phyloP scores from a whole-genome alignment of 2,888 invertebrate genomes.

The Miltochrista miniata region DNA sequence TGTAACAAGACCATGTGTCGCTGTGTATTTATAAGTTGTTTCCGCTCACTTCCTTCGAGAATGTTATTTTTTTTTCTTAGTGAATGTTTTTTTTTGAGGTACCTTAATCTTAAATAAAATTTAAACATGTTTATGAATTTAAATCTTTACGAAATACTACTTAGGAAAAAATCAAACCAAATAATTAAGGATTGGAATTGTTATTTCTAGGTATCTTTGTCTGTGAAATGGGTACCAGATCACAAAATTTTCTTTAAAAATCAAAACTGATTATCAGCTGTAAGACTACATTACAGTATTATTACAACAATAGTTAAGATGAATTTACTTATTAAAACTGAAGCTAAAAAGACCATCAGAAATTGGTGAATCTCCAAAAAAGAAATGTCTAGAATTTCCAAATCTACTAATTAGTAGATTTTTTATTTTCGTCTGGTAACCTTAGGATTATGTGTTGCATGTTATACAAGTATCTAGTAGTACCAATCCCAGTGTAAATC shows the following conservation, averaged over 20 bases:
- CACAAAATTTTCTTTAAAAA: no score
- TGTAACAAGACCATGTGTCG: slow-evolving; percentile 32
- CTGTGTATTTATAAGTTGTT: slow-evolving; percentile 26
- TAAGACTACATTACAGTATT: no score
- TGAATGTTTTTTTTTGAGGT: slow-evolving; percentile 13
- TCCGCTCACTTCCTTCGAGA: slow-evolving; percentile 32
- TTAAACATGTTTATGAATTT: slow-evolving; percentile 1
- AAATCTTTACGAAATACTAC: background rate
- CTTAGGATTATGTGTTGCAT: no score
- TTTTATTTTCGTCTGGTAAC: background rate
- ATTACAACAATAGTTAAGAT: no score
- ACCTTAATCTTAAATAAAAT: slow-evolving; percentile 4
- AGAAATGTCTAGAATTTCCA: no score
- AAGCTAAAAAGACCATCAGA: no score
- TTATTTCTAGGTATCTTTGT: background rate
- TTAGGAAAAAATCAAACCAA: background rate
- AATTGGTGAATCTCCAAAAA: no score
- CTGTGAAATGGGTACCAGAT: background rate
- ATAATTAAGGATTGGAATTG: background rate
- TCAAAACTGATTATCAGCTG: no score
- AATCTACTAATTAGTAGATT: no score
- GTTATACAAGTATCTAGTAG: background rate
- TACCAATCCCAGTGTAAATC: background rate
- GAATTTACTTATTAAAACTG: no score
- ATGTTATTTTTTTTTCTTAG: slow-evolving; percentile 14